Base-by-base conservation (phyloP, 2,113 vertebrate genomes). In the Amblyopsis rosae region DNA sequence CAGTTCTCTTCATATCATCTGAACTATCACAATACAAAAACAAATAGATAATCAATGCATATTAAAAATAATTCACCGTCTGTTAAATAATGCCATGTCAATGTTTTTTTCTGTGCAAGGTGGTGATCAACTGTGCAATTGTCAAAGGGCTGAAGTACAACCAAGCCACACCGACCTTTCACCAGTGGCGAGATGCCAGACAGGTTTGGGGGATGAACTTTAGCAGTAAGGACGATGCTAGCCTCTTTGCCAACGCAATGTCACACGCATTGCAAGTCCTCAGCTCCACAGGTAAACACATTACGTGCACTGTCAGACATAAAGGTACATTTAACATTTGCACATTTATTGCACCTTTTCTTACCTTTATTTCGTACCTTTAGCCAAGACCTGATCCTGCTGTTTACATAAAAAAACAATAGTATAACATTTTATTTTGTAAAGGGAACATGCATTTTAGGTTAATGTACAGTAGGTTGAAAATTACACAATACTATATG, bases 181-280 rank as follows among this genome's bases (percentile, higher is more conserved):
- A 95, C 75, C 95, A 96, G 85, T 95, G 94, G 94, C 83, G 95
- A 0, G 94, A 95, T 0, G 83, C 90, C 56, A 92, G 92, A 19
- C 93, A 95, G 61, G 94, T 96, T 72, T 95, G 94, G 94, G 95
- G 95, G 13, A 88, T 96, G 77, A 96, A 94, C 86, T 95, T 95
- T 3, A 75, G 92, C 59, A 93, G 83, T 86, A 94, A 93, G 64
- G 94, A 94, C 6, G 94, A 96, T 0, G 94, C 94, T 0, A 13
- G 69, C 0, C 79, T 87, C 54, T 95, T 96, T 9, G 93, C 94
- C 0, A 56, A 53, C 0, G 86, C 89, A 32, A 90, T 92, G 82
- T 45, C 6, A 1, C 71, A 87, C 0, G 88, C 90, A 6, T 70
- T 91, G 53, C 83, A 90, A 8, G 16, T 70, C 49, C 73, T 88